Conservation (phyloP, 2,113 vertebrate genomes). For the Pipa parva region DNA sequence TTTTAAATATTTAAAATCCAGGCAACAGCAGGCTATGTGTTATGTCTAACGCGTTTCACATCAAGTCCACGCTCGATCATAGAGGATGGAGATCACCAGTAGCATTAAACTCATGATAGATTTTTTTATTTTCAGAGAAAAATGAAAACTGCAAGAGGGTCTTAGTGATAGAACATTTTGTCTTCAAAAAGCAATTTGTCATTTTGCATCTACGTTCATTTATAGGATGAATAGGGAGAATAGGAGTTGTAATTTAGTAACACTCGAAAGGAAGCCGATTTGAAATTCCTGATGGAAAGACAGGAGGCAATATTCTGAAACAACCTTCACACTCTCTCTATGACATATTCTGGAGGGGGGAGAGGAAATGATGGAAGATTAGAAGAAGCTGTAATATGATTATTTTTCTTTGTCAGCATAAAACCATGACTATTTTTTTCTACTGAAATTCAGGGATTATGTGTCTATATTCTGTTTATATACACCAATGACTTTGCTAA, state of each 20-base stretch:
- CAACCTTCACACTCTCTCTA: neutral
- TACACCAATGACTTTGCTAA: neutral
- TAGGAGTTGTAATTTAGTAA: neutral
- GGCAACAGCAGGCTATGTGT: too few relatives aligned
- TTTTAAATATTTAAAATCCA: too few relatives aligned
- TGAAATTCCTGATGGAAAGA: neutral
- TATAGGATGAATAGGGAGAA: neutral
- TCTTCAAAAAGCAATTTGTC: neutral
- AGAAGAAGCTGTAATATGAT: neutral
- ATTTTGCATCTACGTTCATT: neutral
- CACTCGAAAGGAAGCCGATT: neutral
- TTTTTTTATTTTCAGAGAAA: too few relatives aligned
- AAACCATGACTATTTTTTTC: neutral
- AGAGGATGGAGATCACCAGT: too few relatives aligned
- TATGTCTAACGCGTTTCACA: too few relatives aligned
- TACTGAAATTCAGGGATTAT: neutral
- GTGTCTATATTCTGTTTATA: constrained; percentile 11
- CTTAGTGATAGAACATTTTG: too few relatives aligned
- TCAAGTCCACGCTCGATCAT: too few relatives aligned
- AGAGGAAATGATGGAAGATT: neutral
- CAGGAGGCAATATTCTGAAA: neutral
- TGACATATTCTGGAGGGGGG: neutral
- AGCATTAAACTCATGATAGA: too few relatives aligned
- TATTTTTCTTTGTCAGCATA: neutral
- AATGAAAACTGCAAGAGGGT: too few relatives aligned